A percentile compares a stretch with the other conserved stretches of the same genome.
Conservation (phyloP, 2,888 invertebrate species). For the Phyllotreta cruciferae region DNA sequence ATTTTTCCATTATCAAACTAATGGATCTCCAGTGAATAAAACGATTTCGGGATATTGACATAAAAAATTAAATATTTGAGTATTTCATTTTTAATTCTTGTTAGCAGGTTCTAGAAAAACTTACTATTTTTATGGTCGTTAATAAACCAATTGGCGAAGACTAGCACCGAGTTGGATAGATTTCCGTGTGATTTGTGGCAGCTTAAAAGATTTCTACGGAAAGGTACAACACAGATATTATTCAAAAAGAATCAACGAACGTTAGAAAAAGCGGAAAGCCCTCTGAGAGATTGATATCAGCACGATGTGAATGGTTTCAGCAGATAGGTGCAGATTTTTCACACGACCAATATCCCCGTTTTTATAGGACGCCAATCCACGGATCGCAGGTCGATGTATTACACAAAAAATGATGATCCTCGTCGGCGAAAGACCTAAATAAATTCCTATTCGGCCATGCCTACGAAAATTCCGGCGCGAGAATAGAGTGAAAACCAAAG, state of each 20-base stretch:
- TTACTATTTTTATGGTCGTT: too few relatives aligned
- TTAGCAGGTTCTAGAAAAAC: too few relatives aligned
- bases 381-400: constrained; percentile 35
- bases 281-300: constrained; percentile 40
- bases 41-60: too few relatives aligned
- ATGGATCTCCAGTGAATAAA: constrained; percentile 13
- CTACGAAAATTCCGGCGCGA: constrained; percentile 19
- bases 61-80: too few relatives aligned
- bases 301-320: constrained; percentile 38
- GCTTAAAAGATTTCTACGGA: constrained; percentile 28
- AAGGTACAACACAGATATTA: constrained; percentile 29
- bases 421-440: constrained; percentile 26
- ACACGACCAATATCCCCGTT: constrained; percentile 34
- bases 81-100: too few relatives aligned
- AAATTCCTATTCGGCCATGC: constrained; percentile 31
- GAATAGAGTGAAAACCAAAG: constrained; percentile 28
- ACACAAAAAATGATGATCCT: constrained; percentile 38
- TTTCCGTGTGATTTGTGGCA: constrained; percentile 21
- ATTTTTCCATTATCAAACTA: constrained; percentile 8
- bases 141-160: neutral
- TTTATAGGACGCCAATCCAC: constrained; percentile 28
- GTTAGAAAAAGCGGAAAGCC: constrained; percentile 30
- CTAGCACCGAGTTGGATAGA: constrained; percentile 11
- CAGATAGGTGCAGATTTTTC: constrained; percentile 39
- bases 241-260: constrained; percentile 30